Percentiles rank a stretch among this genome's conserved stretches.
These are phyloP conservation scores for Augochlorella aurata DNA, from an alignment of 2,888 invertebrate genomes.

Conservation along the genomic window DNA sequence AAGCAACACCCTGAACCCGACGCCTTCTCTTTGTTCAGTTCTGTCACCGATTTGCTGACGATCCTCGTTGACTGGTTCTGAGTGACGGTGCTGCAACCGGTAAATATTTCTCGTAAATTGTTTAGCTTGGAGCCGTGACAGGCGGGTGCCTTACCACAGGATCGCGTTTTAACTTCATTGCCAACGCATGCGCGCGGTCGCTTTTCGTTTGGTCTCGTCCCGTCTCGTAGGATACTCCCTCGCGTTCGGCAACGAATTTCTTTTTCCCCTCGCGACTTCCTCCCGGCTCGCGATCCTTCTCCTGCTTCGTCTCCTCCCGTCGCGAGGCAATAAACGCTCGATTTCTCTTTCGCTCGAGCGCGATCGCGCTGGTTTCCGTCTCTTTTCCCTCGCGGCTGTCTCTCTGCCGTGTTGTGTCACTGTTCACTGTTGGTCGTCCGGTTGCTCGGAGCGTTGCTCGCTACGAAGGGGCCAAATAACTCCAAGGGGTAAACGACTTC, in stretches of 20 bases:
- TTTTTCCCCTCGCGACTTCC: constrained; percentile 35
- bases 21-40: not conserved
- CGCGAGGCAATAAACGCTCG: constrained; percentile 40
- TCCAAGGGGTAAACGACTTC: constrained; percentile 77
- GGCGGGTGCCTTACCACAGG: not conserved
- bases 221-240: constrained; percentile 12
- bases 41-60: not conserved
- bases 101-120: constrained; percentile 10
- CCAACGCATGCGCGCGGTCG: not conserved
- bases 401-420: constrained; percentile 36
- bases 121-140: constrained; percentile 12
- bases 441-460: constrained; percentile 49
- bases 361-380: constrained; percentile 7
- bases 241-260: constrained; percentile 28
- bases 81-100: not conserved
- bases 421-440: constrained; percentile 38
- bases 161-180: not conserved
- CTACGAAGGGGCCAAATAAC: constrained; percentile 72
- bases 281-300: constrained; percentile 11
- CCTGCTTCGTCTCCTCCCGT: not conserved
- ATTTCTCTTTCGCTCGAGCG: constrained; percentile 41
- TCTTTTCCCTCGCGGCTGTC: not conserved
- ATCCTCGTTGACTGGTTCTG: not conserved
- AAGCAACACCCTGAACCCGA: not conserved
- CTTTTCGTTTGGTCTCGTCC: not conserved